Base-by-base conservation (phyloP, 2,888 invertebrate genomes). In the Plebejus argus region DNA sequence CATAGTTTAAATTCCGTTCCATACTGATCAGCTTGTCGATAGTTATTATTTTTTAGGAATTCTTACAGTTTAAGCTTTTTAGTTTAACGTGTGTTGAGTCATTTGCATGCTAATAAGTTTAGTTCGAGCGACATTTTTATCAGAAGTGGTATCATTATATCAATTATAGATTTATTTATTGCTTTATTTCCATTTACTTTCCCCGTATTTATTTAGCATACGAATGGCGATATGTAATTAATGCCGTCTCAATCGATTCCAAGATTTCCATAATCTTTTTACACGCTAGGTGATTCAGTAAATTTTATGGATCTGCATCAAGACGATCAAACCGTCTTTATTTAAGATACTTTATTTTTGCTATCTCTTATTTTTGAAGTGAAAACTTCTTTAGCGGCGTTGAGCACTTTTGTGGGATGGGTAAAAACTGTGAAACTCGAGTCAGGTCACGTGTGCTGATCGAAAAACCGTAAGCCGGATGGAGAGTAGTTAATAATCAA, bases 51-150 rank as follows among this genome's bases (percentile, higher is more conserved):
- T 66, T 66, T 61, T 66, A 33, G 15, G 66, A 66, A 66, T 66
- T 66, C 28, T 6, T 66, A 66, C 33, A 33, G 66, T 18, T 66
- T 66, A 66, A 66, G 28, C 66, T 66, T 66, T 66, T 33, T 66
- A 66, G 66, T 66, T 61, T 15, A 66, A 66, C 66, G 28, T 66
- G 66, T 66, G 66, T 66, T 66, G 6, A 15, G 28, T 28, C 66
- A 66, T 66, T 33, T 66, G 66, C 28, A 66, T 66, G 18, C 66
- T 66, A 66, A 66, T 66, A 66, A 66, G 66, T 15, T 66, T 15
- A 66, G 10, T 28, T 15, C 28, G 66, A 66, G 28, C 66, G 33
- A 66, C 66, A 66, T 66, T 66, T 66, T 66, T 66, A 66, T 66
- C 18, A 66, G 15, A 66, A 66, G 66, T 66, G 28, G 28, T 66